phyloP scores from a whole-genome alignment of 2,113 vertebrate genomes.

The Leptobrachium leishanense region DNA sequence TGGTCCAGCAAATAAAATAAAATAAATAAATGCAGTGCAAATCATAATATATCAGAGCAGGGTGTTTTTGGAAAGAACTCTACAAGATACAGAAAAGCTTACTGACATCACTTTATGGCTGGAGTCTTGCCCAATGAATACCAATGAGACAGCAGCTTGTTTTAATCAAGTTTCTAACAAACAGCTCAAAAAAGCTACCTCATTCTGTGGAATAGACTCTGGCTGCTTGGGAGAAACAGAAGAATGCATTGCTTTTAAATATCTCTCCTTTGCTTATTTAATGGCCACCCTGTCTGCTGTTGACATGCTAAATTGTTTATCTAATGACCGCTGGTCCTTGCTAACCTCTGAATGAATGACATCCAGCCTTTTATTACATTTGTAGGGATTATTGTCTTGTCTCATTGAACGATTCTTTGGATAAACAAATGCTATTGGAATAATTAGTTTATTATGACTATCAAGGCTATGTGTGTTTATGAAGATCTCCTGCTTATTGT shows the following conservation, averaged over 20 bases:
- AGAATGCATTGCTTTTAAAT: slow-evolving; percentile 36
- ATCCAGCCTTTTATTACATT: not conserved
- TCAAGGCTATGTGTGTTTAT: too few species aligned
- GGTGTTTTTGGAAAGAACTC: slow-evolving; percentile 52
- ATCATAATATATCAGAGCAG: slow-evolving; percentile 45
- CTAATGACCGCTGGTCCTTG: not conserved
- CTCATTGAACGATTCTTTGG: too few species aligned
- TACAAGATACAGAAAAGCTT: slow-evolving; percentile 56
- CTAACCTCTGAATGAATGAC: not conserved
- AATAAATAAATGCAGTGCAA: slow-evolving; percentile 31
- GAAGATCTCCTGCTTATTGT: too few species aligned
- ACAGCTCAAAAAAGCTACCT: slow-evolving; percentile 44
- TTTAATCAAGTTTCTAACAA: slow-evolving; percentile 56
- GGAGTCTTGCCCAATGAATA: slow-evolving; percentile 51
- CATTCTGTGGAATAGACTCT: slow-evolving; percentile 30
- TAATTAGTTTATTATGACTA: too few species aligned
- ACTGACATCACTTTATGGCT: slow-evolving; percentile 60
- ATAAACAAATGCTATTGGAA: too few species aligned
- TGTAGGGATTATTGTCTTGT: not conserved
- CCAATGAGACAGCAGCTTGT: slow-evolving; percentile 57
- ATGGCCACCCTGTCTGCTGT: slow-evolving; percentile 41
- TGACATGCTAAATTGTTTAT: slow-evolving; percentile 20
- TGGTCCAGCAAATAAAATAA: slow-evolving; percentile 12
- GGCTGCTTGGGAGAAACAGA: slow-evolving; percentile 20
- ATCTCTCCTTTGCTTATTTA: slow-evolving; percentile 14